Evolutionary conservation across 2,888 invertebrate genomes (phyloP), one percentile per base, ranked within the genome.

Genomic region (Drosophila phalerata): DNA sequence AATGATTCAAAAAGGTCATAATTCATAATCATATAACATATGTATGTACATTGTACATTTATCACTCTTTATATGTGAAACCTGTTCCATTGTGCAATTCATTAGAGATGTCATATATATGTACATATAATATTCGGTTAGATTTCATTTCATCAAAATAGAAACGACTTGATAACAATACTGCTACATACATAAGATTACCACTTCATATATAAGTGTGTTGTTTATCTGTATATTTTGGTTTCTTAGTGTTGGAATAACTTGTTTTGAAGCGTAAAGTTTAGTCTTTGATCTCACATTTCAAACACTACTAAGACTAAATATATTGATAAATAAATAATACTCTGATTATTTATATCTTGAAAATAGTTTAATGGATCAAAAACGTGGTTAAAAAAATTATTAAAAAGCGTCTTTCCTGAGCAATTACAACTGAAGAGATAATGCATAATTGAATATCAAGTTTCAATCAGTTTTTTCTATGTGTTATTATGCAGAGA

Each of bases 131-230:
- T 38, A 38, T 68, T 17, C 61, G 38, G 30, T 11, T 34, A 45
- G 56, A 49, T 53, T 64, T 55, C 45, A 43, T 17, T 51, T 60
- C 49, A 38, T 32, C 38, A 22, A 49, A 58, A 74, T 58, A 62
- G 62, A 68, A 63, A 15, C 43, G 38, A 34, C 62, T 38, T 72
- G 78, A 77, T 77, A 73, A 75, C 49, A 57, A 28, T 37, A 34
- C 25, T 30, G 28, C 47, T 48, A 53, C 11, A 58, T 17, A 28
- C 11, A 58, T 19, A 34, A 13, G 17, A 40, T 42, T 38, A 37
- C 30, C 34, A 61, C 28, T 34, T n/a, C n/a, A 34, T 13, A 28
- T 37, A 28, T 17, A 19, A 43, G 32, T 37, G 45, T 58, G 17
- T 19, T 11, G 43, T 8, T 5, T 30, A 15, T 15, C 11, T 28